Percentiles rank a stretch among this genome's conserved stretches.
These are phyloP conservation scores for Entomyzon cyanotis DNA, from an alignment of 2,113 vertebrate genomes.

Conservation along the genomic window DNA sequence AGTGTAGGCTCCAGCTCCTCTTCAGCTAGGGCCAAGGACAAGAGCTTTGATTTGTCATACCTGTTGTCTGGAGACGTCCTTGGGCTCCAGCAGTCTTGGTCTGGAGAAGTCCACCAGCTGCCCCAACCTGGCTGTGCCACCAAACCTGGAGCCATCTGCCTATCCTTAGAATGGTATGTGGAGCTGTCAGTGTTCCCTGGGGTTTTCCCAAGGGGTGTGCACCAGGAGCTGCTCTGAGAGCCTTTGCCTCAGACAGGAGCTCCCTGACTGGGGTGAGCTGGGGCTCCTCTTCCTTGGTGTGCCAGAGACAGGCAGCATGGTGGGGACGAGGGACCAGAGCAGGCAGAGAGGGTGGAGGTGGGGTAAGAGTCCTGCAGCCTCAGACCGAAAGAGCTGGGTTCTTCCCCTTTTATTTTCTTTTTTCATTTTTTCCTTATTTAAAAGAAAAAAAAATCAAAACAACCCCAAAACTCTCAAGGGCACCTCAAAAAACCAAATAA, in stretches of 20 bases:
- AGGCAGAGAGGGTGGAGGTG: conserved; percentile 51
- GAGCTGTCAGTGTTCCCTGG: neutral
- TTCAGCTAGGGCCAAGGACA: neutral
- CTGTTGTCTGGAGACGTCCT: neutral
- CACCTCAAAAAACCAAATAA: conserved; percentile 25
- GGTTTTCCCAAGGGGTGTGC: neutral
- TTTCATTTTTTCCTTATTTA: neutral
- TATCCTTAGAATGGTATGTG: neutral
- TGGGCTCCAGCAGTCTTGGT: neutral
- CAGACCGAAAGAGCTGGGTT: conserved; percentile 82
- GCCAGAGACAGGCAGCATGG: neutral
- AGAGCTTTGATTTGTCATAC: neutral
- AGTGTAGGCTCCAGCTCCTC: neutral
- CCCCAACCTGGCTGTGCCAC: neutral
- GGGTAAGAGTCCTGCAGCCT: conserved; percentile 71
- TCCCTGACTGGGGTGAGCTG: neutral
- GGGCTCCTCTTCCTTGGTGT: neutral
- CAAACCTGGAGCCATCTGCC: neutral
- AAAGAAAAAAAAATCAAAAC: neutral
- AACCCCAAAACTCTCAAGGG: conserved; percentile 31
- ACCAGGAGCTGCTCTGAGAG: neutral
- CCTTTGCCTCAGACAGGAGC: neutral
- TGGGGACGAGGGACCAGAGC: neutral
- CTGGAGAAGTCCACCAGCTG: neutral
- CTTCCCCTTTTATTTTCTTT: conserved; percentile 58